A percentile compares a stretch with the other conserved stretches of the same genome.
phyloP scores from a whole-genome alignment of 2,113 vertebrate species.

The Salvelinus sp. region DNA sequence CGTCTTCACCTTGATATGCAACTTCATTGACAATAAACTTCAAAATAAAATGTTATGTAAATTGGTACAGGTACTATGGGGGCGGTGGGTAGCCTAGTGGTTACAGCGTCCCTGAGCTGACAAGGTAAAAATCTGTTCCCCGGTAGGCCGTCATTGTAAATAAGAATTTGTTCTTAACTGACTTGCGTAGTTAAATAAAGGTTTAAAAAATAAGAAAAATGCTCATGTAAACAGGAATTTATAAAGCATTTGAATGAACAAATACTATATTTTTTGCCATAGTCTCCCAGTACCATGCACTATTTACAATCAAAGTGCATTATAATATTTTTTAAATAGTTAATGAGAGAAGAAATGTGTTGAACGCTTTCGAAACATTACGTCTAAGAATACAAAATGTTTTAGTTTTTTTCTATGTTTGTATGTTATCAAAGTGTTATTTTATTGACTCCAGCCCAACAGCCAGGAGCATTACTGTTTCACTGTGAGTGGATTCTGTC shows the following conservation, averaged over 20 bases:
- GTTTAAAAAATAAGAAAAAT: too few species aligned
- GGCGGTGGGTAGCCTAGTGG: too few species aligned
- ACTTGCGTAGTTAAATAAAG: too few species aligned
- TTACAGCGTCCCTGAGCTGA: neutral
- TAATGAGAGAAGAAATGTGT: too few species aligned
- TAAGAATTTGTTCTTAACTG: too few species aligned
- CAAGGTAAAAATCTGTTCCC: too few species aligned
- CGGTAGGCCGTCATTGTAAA: too few species aligned
- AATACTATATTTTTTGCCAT: neutral
- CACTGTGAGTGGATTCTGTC: constrained; percentile 58
- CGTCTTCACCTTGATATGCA: too few species aligned
- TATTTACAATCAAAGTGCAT: neutral
- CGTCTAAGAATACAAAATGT: neutral
- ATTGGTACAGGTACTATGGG: neutral
- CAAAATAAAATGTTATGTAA: too few species aligned
- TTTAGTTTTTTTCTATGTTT: neutral
- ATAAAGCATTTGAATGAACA: neutral
- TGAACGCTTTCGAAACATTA: neutral
- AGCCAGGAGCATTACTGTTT: constrained; percentile 36
- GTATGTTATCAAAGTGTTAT: constrained; percentile 31
- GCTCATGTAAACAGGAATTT: neutral
- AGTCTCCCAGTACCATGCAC: neutral
- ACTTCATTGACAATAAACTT: too few species aligned
- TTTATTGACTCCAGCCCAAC: constrained; percentile 30
- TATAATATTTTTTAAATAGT: too few species aligned